Percentiles rank a stretch among this genome's conserved stretches.
phyloP scores from a whole-genome alignment of 2,797 vertebrate species.

The Stomatorhinus walkeri region DNA sequence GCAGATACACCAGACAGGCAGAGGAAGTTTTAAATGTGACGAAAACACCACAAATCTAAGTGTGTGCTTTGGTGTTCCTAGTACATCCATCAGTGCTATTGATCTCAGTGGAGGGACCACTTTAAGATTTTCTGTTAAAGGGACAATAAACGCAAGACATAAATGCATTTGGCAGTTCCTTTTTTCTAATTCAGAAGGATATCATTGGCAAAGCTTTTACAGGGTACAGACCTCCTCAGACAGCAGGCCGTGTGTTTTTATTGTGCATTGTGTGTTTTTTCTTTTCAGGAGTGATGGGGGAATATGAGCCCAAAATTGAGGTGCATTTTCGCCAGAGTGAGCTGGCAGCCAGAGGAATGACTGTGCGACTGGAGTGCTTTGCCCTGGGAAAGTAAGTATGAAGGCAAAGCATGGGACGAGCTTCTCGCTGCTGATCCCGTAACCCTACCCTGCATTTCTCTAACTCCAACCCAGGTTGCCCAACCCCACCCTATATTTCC shows the following conservation, averaged over 20 bases:
- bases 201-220: not conserved
- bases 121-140: not conserved
- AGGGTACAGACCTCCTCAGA: not conserved
- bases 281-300: conserved; percentile 87
- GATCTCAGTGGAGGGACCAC: not conserved
- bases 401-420: not conserved
- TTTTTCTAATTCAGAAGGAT: not conserved
- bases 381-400: conserved; percentile 94
- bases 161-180: not conserved
- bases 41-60: not conserved
- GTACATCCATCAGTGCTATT: not conserved
- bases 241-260: not conserved
- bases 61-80: not conserved
- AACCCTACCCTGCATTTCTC: not conserved
- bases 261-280: conserved; percentile 47
- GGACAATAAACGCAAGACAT: not conserved
- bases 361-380: conserved; percentile 91
- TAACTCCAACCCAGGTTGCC: not conserved
- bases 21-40: not conserved
- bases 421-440: not conserved
- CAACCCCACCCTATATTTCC: not conserved
- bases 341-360: conserved; percentile 80
- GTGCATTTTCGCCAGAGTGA: conserved; percentile 85
- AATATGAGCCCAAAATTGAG: conserved; percentile 98
- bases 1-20: not conserved